Base-by-base conservation (phyloP, 2,797 vertebrate genomes). In the Selene dorsalis region DNA sequence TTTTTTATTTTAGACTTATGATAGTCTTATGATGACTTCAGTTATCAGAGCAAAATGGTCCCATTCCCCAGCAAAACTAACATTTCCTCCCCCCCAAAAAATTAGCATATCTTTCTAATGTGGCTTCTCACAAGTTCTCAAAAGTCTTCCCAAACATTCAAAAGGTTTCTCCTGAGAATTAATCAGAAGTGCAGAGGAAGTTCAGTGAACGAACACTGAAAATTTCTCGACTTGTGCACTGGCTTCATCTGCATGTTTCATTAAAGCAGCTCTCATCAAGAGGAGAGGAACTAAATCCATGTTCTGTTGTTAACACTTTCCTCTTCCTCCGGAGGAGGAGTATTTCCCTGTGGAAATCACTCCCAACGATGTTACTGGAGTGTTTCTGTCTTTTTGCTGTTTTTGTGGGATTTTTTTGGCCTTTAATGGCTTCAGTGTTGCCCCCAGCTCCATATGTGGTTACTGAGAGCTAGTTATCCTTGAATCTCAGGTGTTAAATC, bases 401-500 rank as follows among this genome's bases (percentile, higher is more conserved):
- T 41, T n/a, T 70, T 53, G 32, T 58, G 11, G 6, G 17, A 62
- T 62, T 41, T 81, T 48, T 81, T 48, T 77, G 53, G 66, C 65
- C 72, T 55, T 56, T 75, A 47, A 63, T 65, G 60, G 55, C 69
- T 73, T 35, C 68, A 72, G n/a, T 28, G 3, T 24, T 24, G 71
- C 68, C 73, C 62, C 32, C 0, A 17, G 68, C 83, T 75, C 59
- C 38, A 8, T 28, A 4, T 0, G 22, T 16, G 65, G 66, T 83
- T 59, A 69, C 71, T 47, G 64, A 73, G 61, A 69, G 52, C 78
- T 62, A 55, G 71, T 80, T 82, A 75, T 81, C 81, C 78, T 79
- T 79, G 80, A 84, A 83, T 88, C 77, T 28, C 20, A 1, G 48
- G 65, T 77, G 70, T 85, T 84, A 84, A 89, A 88, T 85, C 69